Conservation (phyloP, 2,797 vertebrate species). For the Anisognathus igniventris region DNA sequence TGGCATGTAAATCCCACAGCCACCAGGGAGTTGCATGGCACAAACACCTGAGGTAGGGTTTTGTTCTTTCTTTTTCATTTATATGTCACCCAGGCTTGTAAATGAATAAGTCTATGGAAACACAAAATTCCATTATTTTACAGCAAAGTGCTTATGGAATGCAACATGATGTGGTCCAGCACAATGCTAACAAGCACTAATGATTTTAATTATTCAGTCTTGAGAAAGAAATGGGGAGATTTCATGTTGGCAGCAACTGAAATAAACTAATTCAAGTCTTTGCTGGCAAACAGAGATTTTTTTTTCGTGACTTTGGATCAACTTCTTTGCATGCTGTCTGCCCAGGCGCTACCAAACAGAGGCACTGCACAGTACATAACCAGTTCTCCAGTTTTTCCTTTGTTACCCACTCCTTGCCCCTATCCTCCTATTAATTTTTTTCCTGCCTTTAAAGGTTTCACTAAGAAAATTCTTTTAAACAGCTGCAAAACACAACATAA, state of each 20-base stretch:
- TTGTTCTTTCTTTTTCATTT: not conserved
- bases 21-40: not conserved
- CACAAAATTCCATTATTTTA: not conserved
- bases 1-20: not conserved
- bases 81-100: not conserved
- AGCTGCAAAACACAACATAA: not conserved
- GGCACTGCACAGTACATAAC: not conserved
- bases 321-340: not conserved
- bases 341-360: not conserved
- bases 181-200: not conserved
- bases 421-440: not conserved
- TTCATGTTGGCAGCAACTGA: not conserved
- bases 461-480: slow-evolving; percentile 2
- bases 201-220: slow-evolving; percentile 20
- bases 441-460: not conserved
- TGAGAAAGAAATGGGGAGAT: not conserved
- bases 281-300: not conserved
- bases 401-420: not conserved
- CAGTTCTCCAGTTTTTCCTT: not conserved
- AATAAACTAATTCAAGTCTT: not conserved
- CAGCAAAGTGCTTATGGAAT: not conserved
- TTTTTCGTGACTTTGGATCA: not conserved
- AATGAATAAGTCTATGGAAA: not conserved
- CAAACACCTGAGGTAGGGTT: not conserved
- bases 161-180: not conserved